These are phyloP conservation scores for Steinernema scapterisci DNA, from an alignment of 2,888 invertebrate species.

Conservation along the genomic window DNA sequence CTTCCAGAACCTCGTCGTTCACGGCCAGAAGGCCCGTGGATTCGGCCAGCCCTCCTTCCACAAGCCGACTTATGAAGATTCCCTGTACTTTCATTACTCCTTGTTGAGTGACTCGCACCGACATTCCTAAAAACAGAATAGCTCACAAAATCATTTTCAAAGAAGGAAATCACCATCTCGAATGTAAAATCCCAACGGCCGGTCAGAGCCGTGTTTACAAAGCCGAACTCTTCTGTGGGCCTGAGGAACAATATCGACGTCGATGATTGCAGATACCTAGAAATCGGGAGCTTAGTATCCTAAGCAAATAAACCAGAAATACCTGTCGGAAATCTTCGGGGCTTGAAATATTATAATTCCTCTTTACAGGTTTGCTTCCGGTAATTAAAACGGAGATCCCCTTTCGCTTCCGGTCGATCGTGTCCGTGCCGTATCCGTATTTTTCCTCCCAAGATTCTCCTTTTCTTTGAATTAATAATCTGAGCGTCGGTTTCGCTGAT, in stretches of 20 bases:
- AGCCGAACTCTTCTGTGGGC: slow-evolving; percentile 90
- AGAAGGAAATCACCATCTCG: slow-evolving; percentile 74
- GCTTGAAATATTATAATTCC: slow-evolving; percentile 79
- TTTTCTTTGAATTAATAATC: slow-evolving; percentile 89
- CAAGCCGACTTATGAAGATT: slow-evolving; percentile 96
- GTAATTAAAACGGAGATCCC: slow-evolving; percentile 51
- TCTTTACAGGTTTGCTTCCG: slow-evolving; percentile 44
- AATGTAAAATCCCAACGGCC: slow-evolving; percentile 96
- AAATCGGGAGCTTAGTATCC: not conserved
- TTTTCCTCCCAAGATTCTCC: slow-evolving; percentile 83
- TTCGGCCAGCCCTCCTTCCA: slow-evolving; percentile 89
- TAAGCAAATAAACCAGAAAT: too few species aligned
- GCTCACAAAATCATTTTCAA: not conserved
- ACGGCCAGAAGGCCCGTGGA: slow-evolving; percentile 95
- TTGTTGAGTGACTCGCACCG: slow-evolving; percentile 83
- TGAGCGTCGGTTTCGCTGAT: slow-evolving; percentile 72
- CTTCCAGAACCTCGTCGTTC: slow-evolving; percentile 94
- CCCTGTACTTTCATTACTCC: slow-evolving; percentile 70
- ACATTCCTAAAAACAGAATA: slow-evolving; percentile 67
- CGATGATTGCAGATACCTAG: slow-evolving; percentile 95
- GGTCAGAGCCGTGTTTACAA: slow-evolving; percentile 94
- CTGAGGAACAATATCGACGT: slow-evolving; percentile 97
- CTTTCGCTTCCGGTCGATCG: slow-evolving; percentile 48
- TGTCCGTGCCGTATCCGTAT: slow-evolving; percentile 85
- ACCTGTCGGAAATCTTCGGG: slow-evolving; percentile 94